Conservation (phyloP, 2,797 vertebrate species). For the Siniperca scherzeri region DNA sequence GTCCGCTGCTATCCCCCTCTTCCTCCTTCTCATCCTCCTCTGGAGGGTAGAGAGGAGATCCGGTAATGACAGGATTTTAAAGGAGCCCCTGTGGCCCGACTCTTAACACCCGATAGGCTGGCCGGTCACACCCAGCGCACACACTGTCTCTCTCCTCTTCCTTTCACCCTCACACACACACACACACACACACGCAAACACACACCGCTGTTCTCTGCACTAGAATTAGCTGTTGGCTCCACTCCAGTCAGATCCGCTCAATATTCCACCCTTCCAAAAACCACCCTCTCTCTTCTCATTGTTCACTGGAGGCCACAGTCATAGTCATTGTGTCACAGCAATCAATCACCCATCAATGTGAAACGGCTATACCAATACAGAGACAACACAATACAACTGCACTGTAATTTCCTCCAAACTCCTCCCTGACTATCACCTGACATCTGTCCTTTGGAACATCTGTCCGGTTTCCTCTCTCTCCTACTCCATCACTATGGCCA, state of each 20-base stretch:
- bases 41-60: conserved; percentile 39
- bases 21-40: conserved; percentile 2
- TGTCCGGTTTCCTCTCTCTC: background rate
- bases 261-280: conserved; percentile 78
- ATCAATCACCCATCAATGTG: conserved; percentile 74
- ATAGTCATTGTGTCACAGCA: conserved; percentile 71
- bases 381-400: conserved; percentile 44
- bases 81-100: conserved; percentile 47
- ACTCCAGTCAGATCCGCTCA: conserved; percentile 79
- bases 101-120: conserved; percentile 59
- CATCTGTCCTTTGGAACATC: conserved; percentile 39
- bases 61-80: conserved; percentile 59
- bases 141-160: conserved; percentile 18
- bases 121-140: conserved; percentile 43
- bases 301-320: conserved; percentile 75
- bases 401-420: conserved; percentile 24
- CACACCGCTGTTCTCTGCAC: conserved; percentile 49
- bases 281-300: conserved; percentile 64
- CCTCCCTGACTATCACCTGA: conserved; percentile 33
- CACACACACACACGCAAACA: conserved; percentile 22
- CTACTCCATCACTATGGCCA: background rate
- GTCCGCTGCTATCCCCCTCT: conserved; percentile 4
- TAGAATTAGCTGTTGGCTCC: conserved; percentile 78
- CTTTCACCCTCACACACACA: background rate
- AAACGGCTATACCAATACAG: conserved; percentile 58